A percentile compares a stretch with the other conserved stretches of the same genome.
Conservation (phyloP, 1,140 invertebrate species). For the Nautilus pompilius region DNA sequence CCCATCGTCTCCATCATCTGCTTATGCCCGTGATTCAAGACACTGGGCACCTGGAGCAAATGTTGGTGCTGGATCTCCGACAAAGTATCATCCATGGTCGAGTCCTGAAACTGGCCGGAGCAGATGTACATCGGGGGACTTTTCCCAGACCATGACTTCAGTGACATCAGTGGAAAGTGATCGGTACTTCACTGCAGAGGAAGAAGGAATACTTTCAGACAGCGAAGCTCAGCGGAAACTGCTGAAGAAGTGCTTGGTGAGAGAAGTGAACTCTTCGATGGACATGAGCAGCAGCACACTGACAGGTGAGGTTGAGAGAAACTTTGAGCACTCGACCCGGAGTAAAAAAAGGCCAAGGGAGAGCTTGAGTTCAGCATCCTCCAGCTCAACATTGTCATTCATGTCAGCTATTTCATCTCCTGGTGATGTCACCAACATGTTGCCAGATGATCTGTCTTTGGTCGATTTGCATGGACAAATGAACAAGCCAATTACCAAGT, state of each 20-base stretch:
- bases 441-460: slow-evolving; percentile 58
- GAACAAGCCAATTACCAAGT: slow-evolving; percentile 85
- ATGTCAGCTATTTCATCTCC: slow-evolving; percentile 91
- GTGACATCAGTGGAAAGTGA: slow-evolving; percentile 39
- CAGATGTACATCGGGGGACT: not conserved
- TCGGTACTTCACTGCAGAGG: slow-evolving; percentile 41
- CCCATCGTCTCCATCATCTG: not conserved
- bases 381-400: slow-evolving; percentile 66
- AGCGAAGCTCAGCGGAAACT: slow-evolving; percentile 7
- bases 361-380: slow-evolving; percentile 21
- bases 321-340: not conserved
- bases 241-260: not conserved
- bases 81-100: not conserved
- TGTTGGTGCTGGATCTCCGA: not conserved
- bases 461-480: slow-evolving; percentile 94
- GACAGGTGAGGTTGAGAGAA: not conserved
- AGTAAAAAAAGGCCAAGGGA: slow-evolving; percentile 10
- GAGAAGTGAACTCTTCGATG: not conserved
- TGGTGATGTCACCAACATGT: slow-evolving; percentile 14
- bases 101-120: slow-evolving; percentile 2
- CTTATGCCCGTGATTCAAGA: not conserved
- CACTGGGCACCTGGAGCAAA: not conserved
- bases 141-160: slow-evolving; percentile 12
- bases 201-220: slow-evolving; percentile 21
- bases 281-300: not conserved